Evolutionary conservation across 1,140 invertebrate genomes (phyloP), one percentile per base, ranked within the genome.

Genomic region (Thereuonema tuberculata): DNA sequence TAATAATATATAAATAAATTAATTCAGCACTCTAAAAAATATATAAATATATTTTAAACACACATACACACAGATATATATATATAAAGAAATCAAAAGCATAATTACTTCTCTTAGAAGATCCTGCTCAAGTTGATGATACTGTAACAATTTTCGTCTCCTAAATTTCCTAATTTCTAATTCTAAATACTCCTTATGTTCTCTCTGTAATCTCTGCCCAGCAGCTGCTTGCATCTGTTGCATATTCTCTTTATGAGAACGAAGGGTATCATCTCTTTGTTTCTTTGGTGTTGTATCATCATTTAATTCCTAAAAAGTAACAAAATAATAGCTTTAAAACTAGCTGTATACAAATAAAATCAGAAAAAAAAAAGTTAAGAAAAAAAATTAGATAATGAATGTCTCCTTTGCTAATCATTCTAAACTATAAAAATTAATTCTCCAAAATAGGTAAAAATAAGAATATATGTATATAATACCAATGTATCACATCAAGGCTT

Each of bases 81-180:
- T 15, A 5, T 62, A n/a, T 20, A 9, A 23, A 26, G 5, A 62
- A 46, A 61, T 12, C 5, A 61, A 29, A 62, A 62, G 14, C 5
- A 17, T 37, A 37, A 9, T 17, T 37, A 37, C 89, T 78, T 97
- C 93, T 65, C 87, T 76, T 43, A 96, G 75, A 65, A 96, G 76
- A 69, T 94, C 89, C 72, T 94, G 87, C 72, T 98, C 92, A 64
- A 96, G 78, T 67, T 84, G 83, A 70, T 98, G 93, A 67, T 84
- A 84, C 59, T 82, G 80, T 27, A 94, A 76, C 72, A 97, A 79
- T 73, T 92, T 90, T 78, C 89, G 85, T 74, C 94, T 82, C 61
- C 87, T 81, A 74, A 95, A 96, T 72, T 93, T 90, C 47, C 93
- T 78, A 67, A 95, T 84, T 80, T 97, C 92, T 63, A 94, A 78